Evolutionary conservation across 2,113 vertebrate species (phyloP).

Genomic region (Vimba vimba): DNA sequence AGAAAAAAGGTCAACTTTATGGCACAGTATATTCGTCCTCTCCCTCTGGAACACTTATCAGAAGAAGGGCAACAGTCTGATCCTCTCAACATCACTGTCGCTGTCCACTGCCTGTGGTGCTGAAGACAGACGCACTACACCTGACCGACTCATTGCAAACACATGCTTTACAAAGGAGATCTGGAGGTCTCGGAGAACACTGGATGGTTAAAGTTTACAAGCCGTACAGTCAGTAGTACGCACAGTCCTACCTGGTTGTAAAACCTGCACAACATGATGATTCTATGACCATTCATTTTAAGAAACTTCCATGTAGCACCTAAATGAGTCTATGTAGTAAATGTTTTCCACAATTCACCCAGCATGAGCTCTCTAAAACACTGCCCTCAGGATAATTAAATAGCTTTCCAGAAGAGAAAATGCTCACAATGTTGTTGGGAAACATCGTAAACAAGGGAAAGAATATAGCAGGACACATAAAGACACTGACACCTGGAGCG

Average conservation of each 20-base stretch:
- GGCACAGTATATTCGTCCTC: not conserved
- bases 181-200: not conserved
- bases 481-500: not conserved
- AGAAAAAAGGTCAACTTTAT: not conserved
- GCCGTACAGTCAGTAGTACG: too few relatives aligned
- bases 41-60: slow-evolving; percentile 1
- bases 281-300: not conserved
- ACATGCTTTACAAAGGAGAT: slow-evolving; percentile 7
- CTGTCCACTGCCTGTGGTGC: slow-evolving; percentile 64
- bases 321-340: not conserved
- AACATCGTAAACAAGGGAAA: not conserved
- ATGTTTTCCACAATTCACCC: not conserved
- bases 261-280: not conserved
- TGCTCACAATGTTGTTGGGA: not conserved
- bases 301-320: not conserved
- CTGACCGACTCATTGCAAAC: slow-evolving; percentile 15
- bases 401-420: not conserved
- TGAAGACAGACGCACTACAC: slow-evolving; percentile 49
- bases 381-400: not conserved
- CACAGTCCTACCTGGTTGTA: not conserved
- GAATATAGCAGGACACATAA: not conserved
- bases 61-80: slow-evolving; percentile 26
- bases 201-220: not conserved
- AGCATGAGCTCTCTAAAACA: not conserved
- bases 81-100: slow-evolving; percentile 46